Evolutionary conservation across 2,888 invertebrate species (phyloP).

Genomic region (Hirtodrosophila alboralis): DNA sequence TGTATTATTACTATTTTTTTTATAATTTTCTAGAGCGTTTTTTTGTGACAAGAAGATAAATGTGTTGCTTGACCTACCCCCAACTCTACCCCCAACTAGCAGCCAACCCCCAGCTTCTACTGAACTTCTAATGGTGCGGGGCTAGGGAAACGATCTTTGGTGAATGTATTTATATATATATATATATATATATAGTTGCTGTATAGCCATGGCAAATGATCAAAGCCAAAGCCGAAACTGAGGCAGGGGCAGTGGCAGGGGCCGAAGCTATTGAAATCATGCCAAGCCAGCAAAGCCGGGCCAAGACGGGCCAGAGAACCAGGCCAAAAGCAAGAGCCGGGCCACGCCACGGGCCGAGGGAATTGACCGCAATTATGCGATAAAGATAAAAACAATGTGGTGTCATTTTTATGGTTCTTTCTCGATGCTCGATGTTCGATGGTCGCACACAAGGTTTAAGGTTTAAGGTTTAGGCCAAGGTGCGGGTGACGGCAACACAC

Average conservation of each 20-base stretch:
- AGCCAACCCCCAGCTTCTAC: neutral
- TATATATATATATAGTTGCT: too few species aligned
- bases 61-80: conserved; percentile 34
- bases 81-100: neutral
- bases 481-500: conserved; percentile 31
- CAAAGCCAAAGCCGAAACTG: conserved; percentile 61
- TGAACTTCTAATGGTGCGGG: conserved; percentile 13
- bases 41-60: conserved; percentile 73
- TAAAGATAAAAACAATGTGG: conserved; percentile 79
- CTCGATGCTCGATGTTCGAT: conserved; percentile 38
- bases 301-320: conserved; percentile 1
- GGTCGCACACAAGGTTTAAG: conserved; percentile 12
- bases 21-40: conserved; percentile 49
- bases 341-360: conserved; percentile 30
- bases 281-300: conserved; percentile 31
- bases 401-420: conserved; percentile 77
- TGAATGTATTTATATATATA: too few species aligned
- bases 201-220: conserved; percentile 68
- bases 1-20: too few species aligned
- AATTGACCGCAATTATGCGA: conserved; percentile 79
- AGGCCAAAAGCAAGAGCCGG: too few species aligned
- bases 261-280: conserved; percentile 62
- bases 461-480: conserved; percentile 18
- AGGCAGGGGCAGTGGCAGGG: too few species aligned
- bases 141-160: conserved; percentile 5